phyloP scores from a whole-genome alignment of 1,140 invertebrate genomes.

The Aphidius ervi region DNA sequence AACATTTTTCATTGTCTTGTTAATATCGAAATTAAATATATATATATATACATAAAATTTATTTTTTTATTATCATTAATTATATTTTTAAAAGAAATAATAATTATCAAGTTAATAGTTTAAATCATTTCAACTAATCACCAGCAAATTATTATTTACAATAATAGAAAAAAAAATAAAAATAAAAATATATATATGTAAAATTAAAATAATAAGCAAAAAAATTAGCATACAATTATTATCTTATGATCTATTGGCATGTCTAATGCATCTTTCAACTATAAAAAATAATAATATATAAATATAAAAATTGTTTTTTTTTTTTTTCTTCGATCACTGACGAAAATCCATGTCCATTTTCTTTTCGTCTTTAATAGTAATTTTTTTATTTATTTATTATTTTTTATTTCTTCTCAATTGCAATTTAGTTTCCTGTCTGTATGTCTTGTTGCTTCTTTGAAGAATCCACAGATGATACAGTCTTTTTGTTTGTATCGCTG shows the following conservation, averaged over 20 bases:
- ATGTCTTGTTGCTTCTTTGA: constrained; percentile 31
- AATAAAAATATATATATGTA: neutral
- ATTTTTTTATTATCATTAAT: too few species aligned
- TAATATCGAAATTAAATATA: too few species aligned
- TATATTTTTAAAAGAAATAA: neutral
- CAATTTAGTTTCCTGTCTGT: constrained; percentile 18
- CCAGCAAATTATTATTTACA: constrained; percentile 5
- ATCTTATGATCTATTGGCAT: neutral
- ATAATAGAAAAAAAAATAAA: constrained; percentile 4
- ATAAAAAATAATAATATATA: neutral
- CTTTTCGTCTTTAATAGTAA: constrained; percentile 8
- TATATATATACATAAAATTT: too few species aligned
- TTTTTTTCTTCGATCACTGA: neutral
- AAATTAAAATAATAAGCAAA: constrained; percentile 12
- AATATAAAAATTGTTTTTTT: neutral
- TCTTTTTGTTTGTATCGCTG: constrained; percentile 37
- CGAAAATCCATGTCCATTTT: neutral
- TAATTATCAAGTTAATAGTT: neutral
- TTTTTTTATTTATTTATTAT: constrained; percentile 12
- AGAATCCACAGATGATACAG: constrained; percentile 26
- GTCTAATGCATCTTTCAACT: neutral
- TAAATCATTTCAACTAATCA: neutral
- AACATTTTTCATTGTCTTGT: too few species aligned
- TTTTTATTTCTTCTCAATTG: constrained; percentile 16
- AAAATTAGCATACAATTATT: constrained; percentile 13